Evolutionary conservation across 2,797 vertebrate species (phyloP), one percentile per base, ranked within the genome.

Genomic region (Chaunax sp.): DNA sequence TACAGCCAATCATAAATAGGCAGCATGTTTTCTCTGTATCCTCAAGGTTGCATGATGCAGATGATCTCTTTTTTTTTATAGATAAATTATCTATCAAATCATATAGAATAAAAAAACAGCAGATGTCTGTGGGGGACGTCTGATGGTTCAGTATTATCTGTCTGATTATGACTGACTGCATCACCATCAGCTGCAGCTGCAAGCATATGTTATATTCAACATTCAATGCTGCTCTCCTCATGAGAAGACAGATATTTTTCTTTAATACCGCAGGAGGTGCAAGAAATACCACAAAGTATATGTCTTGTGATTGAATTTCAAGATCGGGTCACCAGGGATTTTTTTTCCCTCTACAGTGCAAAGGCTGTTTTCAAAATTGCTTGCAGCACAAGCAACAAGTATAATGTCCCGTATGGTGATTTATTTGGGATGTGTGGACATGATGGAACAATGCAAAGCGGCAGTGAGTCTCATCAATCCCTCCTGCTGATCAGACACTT

Each of bases 381-480:
- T 56, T 28, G 61, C 57, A 46, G 66, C 19, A 23, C 2, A 30
- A 56, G 26, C 52, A 14, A 4, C 6, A 15, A 16, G 6, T 12
- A 22, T 26, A 14, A 52, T 25, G 51, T 61, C 26, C 44, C 26
- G 10, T 16, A 16, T 7, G 38, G n/a, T 43, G 56, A 35, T 69
- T 55, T 60, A 56, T 58, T 60, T n/a, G 9, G 46, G 45, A 49
- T 53, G 26, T 25, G 38, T 41, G 58, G 41, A 72, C 41, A 62
- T 19, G 46, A 72, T 53, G 55, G 44, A 64, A 49, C 67, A 64
- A 63, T 51, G 51, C 55, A 45, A 64, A 47, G 59, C 63, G 40
- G 0, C 57, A 44, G 38, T 64, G 33, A 23, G 26, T 41, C 46
- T 16, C 9, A 35, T 55, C 50, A 57, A 1, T 44, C 37, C 43